Base-by-base conservation (phyloP, 2,888 invertebrate genomes). In the Globia sparganii region DNA sequence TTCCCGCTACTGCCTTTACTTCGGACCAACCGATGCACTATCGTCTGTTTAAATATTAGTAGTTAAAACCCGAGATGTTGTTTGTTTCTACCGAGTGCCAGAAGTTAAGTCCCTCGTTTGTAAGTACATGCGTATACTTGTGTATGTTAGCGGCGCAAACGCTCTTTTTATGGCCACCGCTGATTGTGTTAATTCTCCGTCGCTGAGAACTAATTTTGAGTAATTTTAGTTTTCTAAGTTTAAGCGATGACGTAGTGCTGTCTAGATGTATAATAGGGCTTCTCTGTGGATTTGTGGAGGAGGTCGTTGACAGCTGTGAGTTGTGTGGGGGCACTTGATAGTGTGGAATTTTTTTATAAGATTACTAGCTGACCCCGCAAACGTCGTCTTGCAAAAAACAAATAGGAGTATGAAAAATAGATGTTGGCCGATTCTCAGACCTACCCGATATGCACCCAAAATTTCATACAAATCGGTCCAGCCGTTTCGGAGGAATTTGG, bases 11-110 rank as follows among this genome's bases (percentile, higher is more conserved):
- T 64, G 69, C 84, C 37, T 56, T 0, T 53, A 18, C 15, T 31
- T 72, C n/a, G 13, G 11, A 28, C 77, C 81, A 85, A 73, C 46
- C 46, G 69, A 75, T 84, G 84, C 85, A 85, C 89, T 78, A 87
- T 86, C 80, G 81, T 72, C 80, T 86, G 89, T 90, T 91, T 90
- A 94, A 95, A 95, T 95, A 94, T 95, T 95, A 91, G 93, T 91
- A 88, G 90, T 92, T 92, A 91, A 80, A 93, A 91, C 92, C 92
- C 87, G 91, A 92, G 92, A 91, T 75, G 90, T 85, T 91, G 92
- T 93, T 93, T 93, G 93, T 94, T 92, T 91, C 90, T 91, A 84
- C 91, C 88, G 88, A 89, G 90, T 89, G 87, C 84, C 83, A 78
- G 90, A 86, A 86, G 87, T 90, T 87, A 89, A 87, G 88, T 87